These are phyloP conservation scores for Struthio camelus DNA, from an alignment of 2,113 vertebrate species.

Conservation along the genomic window DNA sequence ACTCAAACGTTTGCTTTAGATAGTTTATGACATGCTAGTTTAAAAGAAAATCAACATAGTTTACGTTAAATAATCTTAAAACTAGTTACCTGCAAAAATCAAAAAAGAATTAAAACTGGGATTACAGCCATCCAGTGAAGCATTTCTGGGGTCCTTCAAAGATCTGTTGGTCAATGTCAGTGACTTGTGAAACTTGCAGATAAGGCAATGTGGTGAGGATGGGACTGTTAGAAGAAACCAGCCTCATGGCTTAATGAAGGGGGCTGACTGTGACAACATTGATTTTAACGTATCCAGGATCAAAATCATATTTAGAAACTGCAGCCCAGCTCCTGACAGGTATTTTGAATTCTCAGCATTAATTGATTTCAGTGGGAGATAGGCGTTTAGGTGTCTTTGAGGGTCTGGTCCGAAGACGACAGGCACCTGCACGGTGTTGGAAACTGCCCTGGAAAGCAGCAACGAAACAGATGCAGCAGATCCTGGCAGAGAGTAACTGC, in stretches of 20 bases:
- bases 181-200: neutral
- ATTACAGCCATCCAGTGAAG: neutral
- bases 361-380: neutral
- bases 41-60: neutral
- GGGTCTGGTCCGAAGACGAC: neutral
- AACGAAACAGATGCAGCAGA: accelerated
- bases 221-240: neutral
- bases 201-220: neutral
- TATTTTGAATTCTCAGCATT: neutral
- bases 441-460: neutral
- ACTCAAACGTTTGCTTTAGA: neutral
- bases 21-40: neutral
- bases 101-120: neutral
- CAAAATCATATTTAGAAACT: neutral
- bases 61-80: neutral
- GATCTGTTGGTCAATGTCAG: neutral
- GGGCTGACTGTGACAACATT: neutral
- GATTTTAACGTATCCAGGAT: neutral
- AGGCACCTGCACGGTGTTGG: neutral
- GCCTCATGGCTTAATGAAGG: neutral
- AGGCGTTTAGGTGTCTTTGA: neutral
- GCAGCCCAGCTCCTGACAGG: neutral
- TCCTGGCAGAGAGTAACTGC: neutral
- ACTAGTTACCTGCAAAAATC: neutral
- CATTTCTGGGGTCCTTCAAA: neutral